Conservation (phyloP, 2,888 invertebrate species). For the Drosophila testacea region DNA sequence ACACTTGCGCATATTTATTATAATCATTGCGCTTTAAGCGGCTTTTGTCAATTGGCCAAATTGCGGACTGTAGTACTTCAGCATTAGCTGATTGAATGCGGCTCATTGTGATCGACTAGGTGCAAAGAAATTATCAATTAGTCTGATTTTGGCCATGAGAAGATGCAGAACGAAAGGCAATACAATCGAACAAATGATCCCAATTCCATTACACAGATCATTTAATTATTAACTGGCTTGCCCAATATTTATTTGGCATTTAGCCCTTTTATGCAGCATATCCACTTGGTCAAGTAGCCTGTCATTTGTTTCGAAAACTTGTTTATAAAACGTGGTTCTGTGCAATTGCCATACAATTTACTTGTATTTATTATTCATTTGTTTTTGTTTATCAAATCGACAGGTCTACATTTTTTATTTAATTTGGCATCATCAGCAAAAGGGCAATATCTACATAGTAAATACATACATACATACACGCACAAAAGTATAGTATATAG, state of each 20-base stretch:
- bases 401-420: constrained; percentile 28
- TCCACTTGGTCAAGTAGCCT: constrained; percentile 3
- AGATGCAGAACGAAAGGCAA: background rate
- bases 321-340: background rate
- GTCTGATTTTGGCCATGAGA: background rate
- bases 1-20: constrained; percentile 57
- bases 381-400: constrained; percentile 46
- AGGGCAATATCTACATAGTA: background rate
- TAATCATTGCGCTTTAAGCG: constrained; percentile 40
- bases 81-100: background rate
- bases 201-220: background rate
- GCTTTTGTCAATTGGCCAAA: constrained; percentile 17
- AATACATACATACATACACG: background rate
- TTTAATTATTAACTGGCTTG: background rate
- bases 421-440: constrained; percentile 22
- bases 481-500: background rate
- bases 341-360: background rate
- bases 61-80: constrained; percentile 5
- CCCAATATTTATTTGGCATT: background rate
- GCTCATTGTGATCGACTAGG: background rate
- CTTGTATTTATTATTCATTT: constrained; percentile 42
- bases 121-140: background rate
- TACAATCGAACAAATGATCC: background rate
- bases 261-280: background rate
- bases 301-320: constrained; percentile 13